Evolutionary conservation across 2,113 vertebrate species (phyloP).

Genomic region (Microcebus murinus): DNA sequence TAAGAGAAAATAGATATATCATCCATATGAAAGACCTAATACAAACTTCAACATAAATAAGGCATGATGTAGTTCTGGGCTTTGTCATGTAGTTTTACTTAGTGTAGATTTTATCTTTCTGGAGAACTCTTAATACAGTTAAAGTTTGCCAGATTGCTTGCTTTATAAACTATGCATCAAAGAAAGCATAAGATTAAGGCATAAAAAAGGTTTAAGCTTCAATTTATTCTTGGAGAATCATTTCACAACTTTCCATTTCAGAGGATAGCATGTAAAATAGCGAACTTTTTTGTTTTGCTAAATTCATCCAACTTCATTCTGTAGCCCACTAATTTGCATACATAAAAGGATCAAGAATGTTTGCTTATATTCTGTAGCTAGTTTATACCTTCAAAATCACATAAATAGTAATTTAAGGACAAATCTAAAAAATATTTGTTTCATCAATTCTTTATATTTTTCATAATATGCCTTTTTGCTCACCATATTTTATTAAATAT

Average conservation of each 20-base stretch:
- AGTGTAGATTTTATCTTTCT: neutral
- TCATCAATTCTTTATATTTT: neutral
- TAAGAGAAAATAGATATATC: neutral
- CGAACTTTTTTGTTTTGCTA: neutral
- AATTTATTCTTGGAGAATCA: slow-evolving; percentile 64
- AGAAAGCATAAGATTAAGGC: slow-evolving; percentile 49
- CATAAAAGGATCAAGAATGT: neutral
- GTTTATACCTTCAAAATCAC: neutral
- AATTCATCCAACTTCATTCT: neutral
- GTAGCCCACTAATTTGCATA: neutral
- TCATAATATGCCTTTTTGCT: neutral
- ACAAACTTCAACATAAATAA: slow-evolving; percentile 1
- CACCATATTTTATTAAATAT: neutral
- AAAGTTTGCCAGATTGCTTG: slow-evolving; percentile 54
- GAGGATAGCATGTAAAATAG: slow-evolving; percentile 41
- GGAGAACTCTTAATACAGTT: slow-evolving; percentile 38
- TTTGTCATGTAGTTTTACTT: slow-evolving; percentile 11
- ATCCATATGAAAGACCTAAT: neutral
- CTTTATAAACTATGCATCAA: slow-evolving; percentile 66
- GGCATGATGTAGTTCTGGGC: neutral
- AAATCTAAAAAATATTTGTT: neutral
- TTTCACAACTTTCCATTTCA: slow-evolving; percentile 62
- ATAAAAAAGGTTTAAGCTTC: slow-evolving; percentile 48
- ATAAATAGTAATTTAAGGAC: neutral
- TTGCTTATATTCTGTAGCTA: neutral